phyloP scores from a whole-genome alignment of 2,888 invertebrate species.

The Lagria hirta region DNA sequence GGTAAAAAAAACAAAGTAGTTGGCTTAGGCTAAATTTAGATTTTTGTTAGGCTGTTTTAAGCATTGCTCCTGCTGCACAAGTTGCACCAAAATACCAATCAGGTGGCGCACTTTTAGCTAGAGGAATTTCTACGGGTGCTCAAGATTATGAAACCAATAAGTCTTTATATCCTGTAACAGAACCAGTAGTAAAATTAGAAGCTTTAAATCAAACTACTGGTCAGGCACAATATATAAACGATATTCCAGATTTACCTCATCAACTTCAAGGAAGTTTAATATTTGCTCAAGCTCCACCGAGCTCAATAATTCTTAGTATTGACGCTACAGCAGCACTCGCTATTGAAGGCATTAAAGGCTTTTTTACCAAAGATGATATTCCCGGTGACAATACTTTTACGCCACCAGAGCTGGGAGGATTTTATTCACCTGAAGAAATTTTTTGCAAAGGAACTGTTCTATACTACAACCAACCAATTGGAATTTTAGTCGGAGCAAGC shows the following conservation, averaged over 20 bases:
- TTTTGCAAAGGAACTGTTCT: slow-evolving; percentile 58
- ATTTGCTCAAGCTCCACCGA: slow-evolving; percentile 56
- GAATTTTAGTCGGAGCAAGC: slow-evolving; percentile 68
- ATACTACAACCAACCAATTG: slow-evolving; percentile 75
- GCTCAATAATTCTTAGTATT: slow-evolving; percentile 63
- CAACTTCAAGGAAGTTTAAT: slow-evolving; percentile 76
- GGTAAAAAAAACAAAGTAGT: slow-evolving; percentile 21
- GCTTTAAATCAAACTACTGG: slow-evolving; percentile 61
- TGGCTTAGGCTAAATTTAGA: not conserved
- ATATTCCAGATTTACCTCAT: slow-evolving; percentile 64
- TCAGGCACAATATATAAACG: slow-evolving; percentile 78
- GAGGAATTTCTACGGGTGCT: slow-evolving; percentile 60
- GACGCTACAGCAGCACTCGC: slow-evolving; percentile 68
- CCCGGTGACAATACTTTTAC: slow-evolving; percentile 69
- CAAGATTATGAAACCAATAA: slow-evolving; percentile 64
- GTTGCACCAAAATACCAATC: slow-evolving; percentile 50
- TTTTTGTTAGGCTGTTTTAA: slow-evolving; percentile 58
- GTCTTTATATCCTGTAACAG: slow-evolving; percentile 63
- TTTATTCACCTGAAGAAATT: too few species aligned
- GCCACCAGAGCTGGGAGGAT: too few species aligned
- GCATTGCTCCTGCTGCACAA: slow-evolving; percentile 53
- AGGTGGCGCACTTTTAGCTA: slow-evolving; percentile 55
- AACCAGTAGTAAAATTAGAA: slow-evolving; percentile 67
- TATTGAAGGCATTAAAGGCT: slow-evolving; percentile 66
- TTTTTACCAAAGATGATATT: slow-evolving; percentile 67